Evolutionary conservation across 2,797 vertebrate species (phyloP), one percentile per base, ranked within the genome.

Genomic region (Galaxias olidus): DNA sequence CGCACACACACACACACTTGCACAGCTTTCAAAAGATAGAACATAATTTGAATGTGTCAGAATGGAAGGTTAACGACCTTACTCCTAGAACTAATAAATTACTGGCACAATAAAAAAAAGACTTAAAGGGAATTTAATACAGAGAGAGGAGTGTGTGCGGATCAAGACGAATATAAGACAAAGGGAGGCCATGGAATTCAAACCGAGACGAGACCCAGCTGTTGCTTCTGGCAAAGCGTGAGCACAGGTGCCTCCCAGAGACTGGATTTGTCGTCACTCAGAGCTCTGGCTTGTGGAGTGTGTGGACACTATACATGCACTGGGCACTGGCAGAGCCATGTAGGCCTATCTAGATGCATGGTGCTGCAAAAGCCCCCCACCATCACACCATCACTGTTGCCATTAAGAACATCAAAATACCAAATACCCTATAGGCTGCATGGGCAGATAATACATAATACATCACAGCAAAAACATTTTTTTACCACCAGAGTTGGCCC

Each of bases 161-260:
- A 62, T 54, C 10, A 56, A 60, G 47, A 43, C 8, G 15, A n/a
- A 58, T 13, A 44, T 13, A 1, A 71, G 9, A 20, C 42, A 55
- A 43, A 59, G 17, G 42, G 53, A 42, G 73, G 62, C 44, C 14
- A 18, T 65, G 50, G 52, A 46, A 68, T n/a, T 56, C 14, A 68
- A 63, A 74, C 67, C 46, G 15, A 66, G 53, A 63, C 68, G 47
- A 81, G 58, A 71, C 68, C 63, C 57, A 61, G n/a, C 44, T 55
- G 56, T 67, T 57, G 63, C 54, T 74, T 47, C 51, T 63, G 62
- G 66, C 48, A 64, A 19, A 53, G 41, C 58, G 51, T 55, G 20
- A 50, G 59, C 50, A 53, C 20, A 66, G 63, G 55, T 74, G 63
- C 59, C 62, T 69, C 44, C 50, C 0, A 8, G 55, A 64, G 66